These are phyloP conservation scores for Gadopsis bispinosus DNA, from an alignment of 2,797 vertebrate genomes.

Conservation along the genomic window DNA sequence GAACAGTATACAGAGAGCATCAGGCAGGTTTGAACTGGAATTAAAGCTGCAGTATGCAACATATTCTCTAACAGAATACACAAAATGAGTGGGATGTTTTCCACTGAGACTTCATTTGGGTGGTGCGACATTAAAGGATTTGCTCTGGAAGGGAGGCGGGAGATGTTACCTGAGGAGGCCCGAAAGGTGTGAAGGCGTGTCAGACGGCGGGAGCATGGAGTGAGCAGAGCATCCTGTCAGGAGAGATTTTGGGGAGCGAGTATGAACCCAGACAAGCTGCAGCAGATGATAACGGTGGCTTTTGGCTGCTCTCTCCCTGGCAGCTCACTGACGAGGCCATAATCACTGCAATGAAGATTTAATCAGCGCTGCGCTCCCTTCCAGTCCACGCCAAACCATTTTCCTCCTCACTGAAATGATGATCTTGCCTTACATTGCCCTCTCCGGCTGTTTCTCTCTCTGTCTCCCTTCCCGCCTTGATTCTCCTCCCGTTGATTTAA, in stretches of 20 bases:
- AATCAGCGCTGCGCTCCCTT: slow-evolving; percentile 1
- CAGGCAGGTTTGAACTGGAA: background rate
- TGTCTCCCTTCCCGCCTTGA: background rate
- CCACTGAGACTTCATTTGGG: too few relatives aligned
- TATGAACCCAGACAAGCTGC: background rate
- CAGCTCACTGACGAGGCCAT: slow-evolving; percentile 10
- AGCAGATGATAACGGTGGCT: slow-evolving; percentile 12
- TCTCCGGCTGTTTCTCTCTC: background rate
- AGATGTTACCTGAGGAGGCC: too few relatives aligned
- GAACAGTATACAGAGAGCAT: background rate
- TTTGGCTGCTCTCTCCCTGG: slow-evolving; percentile 26
- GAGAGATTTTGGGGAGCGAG: background rate
- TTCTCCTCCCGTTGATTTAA: background rate
- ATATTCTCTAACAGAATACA: background rate
- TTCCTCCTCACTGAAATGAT: background rate
- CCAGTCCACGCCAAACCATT: background rate
- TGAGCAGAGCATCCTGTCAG: background rate
- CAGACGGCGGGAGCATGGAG: background rate
- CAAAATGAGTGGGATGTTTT: background rate
- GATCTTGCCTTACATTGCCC: background rate
- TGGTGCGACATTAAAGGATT: too few relatives aligned
- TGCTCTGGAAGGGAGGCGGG: too few relatives aligned
- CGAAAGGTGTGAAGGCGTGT: background rate
- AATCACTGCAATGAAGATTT: slow-evolving; percentile 33
- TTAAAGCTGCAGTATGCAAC: background rate